These are phyloP conservation scores for Aricia artaxerxes DNA, from an alignment of 2,888 invertebrate species.

Conservation along the genomic window DNA sequence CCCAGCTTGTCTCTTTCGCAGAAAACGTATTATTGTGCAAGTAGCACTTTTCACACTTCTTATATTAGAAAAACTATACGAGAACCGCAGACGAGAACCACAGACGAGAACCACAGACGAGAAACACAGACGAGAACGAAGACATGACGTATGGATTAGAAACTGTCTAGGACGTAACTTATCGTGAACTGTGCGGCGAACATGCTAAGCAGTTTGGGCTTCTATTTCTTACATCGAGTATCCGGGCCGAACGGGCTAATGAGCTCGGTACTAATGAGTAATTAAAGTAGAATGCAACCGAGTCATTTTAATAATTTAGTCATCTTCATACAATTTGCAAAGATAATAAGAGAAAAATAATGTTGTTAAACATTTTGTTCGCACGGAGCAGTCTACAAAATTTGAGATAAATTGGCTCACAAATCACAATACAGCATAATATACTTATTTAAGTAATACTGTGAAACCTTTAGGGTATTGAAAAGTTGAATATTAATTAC, in stretches of 20 bases:
- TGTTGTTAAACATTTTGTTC: too few species aligned
- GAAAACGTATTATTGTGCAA: background rate
- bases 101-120: background rate
- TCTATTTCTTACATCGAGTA: background rate
- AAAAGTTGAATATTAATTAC: background rate
- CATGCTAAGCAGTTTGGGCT: background rate
- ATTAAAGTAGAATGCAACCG: background rate
- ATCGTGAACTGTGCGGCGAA: background rate
- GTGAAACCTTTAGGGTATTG: background rate
- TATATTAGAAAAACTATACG: too few species aligned
- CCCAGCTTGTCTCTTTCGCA: background rate
- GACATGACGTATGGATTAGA: background rate
- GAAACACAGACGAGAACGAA: background rate
- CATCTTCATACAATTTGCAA: background rate
- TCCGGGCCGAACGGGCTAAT: background rate
- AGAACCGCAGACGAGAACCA: too few species aligned
- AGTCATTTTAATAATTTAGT: background rate
- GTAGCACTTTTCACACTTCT: background rate
- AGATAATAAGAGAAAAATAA: background rate
- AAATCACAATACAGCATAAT: background rate
- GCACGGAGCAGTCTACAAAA: background rate
- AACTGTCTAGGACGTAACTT: background rate
- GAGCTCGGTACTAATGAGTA: constrained; percentile 6
- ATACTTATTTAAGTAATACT: background rate
- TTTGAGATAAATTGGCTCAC: background rate